These are phyloP conservation scores for Aphelinus atriplicis DNA, from an alignment of 1,140 invertebrate species.

Conservation along the genomic window DNA sequence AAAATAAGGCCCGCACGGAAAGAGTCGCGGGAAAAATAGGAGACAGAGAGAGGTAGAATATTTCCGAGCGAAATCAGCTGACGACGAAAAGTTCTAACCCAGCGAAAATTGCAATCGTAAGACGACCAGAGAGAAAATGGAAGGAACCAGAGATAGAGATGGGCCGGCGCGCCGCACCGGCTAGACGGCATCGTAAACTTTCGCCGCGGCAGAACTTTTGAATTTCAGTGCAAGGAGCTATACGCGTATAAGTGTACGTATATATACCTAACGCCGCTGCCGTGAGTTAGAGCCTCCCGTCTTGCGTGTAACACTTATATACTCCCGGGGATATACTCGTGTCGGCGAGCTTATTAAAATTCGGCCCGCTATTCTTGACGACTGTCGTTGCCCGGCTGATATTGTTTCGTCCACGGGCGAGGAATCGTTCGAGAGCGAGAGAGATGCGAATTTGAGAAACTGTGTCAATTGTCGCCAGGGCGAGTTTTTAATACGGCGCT, in stretches of 20 bases:
- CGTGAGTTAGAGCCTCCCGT: conserved; percentile 56
- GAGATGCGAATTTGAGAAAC: no score
- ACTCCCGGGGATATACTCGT: no score
- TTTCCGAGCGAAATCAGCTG: conserved; percentile 17
- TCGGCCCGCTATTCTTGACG: no score
- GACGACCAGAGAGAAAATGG: conserved; percentile 23
- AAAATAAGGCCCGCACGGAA: conserved; percentile 4
- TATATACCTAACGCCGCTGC: conserved; percentile 46
- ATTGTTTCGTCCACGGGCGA: no score
- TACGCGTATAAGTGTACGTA: conserved; percentile 15
- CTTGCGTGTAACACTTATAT: neutral
- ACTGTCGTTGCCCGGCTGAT: no score
- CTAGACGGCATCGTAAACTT: conserved; percentile 62
- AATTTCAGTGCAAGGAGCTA: conserved; percentile 52
- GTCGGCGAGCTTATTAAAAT: no score
- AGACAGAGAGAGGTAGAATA: conserved; percentile 33
- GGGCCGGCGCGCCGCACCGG: conserved; percentile 53
- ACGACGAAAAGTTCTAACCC: neutral
- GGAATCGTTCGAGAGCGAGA: no score
- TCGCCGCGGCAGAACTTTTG: conserved; percentile 57
- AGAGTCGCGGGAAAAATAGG: conserved; percentile 10
- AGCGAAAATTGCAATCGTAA: conserved; percentile 33
- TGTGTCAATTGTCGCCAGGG: no score
- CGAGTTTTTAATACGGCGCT: no score
- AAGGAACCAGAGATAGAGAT: conserved; percentile 26